These are phyloP conservation scores for Morone saxatilis DNA, from an alignment of 2,113 vertebrate genomes.

Conservation along the genomic window DNA sequence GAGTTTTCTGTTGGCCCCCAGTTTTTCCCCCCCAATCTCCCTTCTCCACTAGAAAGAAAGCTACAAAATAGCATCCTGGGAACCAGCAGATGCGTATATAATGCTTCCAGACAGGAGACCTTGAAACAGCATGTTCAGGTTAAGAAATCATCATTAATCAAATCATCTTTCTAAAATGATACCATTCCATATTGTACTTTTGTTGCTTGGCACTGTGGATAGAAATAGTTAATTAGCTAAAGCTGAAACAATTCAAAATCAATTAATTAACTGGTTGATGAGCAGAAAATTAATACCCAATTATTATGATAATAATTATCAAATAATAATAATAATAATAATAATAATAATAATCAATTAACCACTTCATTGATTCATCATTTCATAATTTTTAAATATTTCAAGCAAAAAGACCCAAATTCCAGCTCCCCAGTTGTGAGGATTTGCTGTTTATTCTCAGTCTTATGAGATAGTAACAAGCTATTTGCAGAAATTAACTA, in stretches of 20 bases:
- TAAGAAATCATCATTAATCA: background rate
- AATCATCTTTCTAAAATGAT: background rate
- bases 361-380: too few relatives aligned
- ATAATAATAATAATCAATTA: background rate
- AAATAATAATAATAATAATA: background rate
- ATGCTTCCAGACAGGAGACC: background rate
- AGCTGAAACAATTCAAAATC: background rate
- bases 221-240: background rate
- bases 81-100: background rate
- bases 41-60: background rate
- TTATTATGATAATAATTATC: background rate
- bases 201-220: background rate
- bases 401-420: background rate
- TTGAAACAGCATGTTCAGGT: slow-evolving; percentile 3
- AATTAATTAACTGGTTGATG: background rate
- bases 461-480: background rate
- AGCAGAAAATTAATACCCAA: background rate
- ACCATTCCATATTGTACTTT: background rate
- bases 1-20: background rate
- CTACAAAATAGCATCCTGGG: background rate
- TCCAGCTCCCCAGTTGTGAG: background rate
- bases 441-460: background rate
- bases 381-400: background rate
- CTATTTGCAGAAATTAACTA: background rate
- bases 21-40: too few relatives aligned